phyloP scores from a whole-genome alignment of 2,888 invertebrate genomes.

The Melanchra persicariae region DNA sequence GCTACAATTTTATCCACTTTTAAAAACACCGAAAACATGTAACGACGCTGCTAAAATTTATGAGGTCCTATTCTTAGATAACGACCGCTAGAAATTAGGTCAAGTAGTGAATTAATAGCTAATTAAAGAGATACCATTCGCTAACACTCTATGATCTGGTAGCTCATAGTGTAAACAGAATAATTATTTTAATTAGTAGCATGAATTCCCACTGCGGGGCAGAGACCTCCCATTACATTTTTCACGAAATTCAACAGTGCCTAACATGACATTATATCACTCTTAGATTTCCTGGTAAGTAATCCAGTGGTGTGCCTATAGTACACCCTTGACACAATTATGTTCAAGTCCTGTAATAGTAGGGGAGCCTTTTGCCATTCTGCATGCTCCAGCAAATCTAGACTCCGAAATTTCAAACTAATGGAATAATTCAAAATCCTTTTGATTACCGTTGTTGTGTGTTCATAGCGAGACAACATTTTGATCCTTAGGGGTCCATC shows the following conservation, averaged over 20 bases:
- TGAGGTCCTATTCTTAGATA: slow-evolving; percentile 32
- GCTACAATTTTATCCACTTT: not conserved
- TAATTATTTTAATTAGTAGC: slow-evolving; percentile 9
- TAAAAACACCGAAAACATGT: slow-evolving; percentile 17
- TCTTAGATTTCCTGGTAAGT: too few relatives aligned
- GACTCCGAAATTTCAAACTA: too few relatives aligned
- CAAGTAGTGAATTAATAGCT: slow-evolving; percentile 39
- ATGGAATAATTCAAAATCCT: too few relatives aligned
- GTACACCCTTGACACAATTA: too few relatives aligned
- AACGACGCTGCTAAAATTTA: slow-evolving; percentile 25
- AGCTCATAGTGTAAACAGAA: slow-evolving; percentile 28
- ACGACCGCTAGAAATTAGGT: slow-evolving; percentile 32
- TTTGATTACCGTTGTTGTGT: too few relatives aligned
- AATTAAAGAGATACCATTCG: slow-evolving; percentile 31
- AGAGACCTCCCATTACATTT: not conserved
- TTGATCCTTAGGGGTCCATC: too few relatives aligned
- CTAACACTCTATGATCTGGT: slow-evolving; percentile 14
- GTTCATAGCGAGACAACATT: too few relatives aligned
- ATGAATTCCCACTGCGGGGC: not conserved
- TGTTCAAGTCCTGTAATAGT: too few relatives aligned
- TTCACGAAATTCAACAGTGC: not conserved
- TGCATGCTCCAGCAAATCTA: too few relatives aligned
- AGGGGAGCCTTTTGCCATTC: too few relatives aligned
- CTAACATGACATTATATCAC: not conserved
- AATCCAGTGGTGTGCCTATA: too few relatives aligned